Evolutionary conservation across 2,888 invertebrate genomes (phyloP), one percentile per base, ranked within the genome.

Genomic region (Lasioglossum villosulum): DNA sequence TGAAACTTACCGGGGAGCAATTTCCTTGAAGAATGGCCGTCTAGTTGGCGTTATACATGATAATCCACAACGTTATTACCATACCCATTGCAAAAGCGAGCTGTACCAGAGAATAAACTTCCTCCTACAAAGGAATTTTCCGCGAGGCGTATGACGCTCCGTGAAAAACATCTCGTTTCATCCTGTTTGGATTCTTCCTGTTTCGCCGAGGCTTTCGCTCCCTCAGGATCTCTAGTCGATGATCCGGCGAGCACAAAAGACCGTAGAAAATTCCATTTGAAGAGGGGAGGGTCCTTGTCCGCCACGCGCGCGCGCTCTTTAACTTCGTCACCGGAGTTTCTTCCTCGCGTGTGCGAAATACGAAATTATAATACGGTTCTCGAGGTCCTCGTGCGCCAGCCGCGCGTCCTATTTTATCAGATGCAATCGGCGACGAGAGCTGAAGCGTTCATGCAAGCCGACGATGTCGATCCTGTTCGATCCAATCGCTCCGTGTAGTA

Each of bases 241-340:
- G 52, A 81, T 68, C 52, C 37, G 16, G 37, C 59, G n/a, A 76
- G 34, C 27, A 68, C 78, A 79, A 78, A 39, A 75, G 73, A 39
- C 59, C 39, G 19, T 3, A 59, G 19, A 30, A 71, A 82, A 70
- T 79, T 79, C 39, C 59, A 30, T 79, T 75, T 39, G 8, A 16
- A 63, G 12, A 3, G n/a, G 27, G 27, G 48, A 5, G 48, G 6
- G 19, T 5, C 19, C 59, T 27, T 1, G 56, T 4, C 23, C 56
- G 6, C n/a, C 10, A 3, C 27, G 4, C 30, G 14, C 30, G 34
- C 70, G n/a, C 80, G 16, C 76, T 42, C 23, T 48, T 23, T 30
- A 81, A 76, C 81, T 70, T 82, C 12, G 37, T 70, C 37, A 52
- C 2, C 19, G 27, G 59, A 73, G 56, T 79, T 74, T 74, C 45